Evolutionary conservation across 2,797 vertebrate species (phyloP), one percentile per base, ranked within the genome.

Genomic region (Borostomias antarcticus): DNA sequence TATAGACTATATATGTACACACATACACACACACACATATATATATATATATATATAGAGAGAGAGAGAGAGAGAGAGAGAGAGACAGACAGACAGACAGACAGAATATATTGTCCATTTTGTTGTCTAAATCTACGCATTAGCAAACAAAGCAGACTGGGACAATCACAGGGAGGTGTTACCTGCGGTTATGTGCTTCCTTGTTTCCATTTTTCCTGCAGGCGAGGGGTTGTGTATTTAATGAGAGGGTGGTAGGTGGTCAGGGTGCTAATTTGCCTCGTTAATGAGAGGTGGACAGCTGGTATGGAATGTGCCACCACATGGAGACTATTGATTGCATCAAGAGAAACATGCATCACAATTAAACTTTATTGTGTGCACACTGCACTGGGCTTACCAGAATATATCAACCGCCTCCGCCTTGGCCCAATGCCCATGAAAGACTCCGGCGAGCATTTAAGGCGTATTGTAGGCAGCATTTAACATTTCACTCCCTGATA

Each of bases 211-310:
- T 70, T 74, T 58, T 54, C 70, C 29, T 65, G 66, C 52, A 68
- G 80, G 79, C 65, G 58, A 50, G 58, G 56, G 53, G 56, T 13
- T n/a, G 62, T 52, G 59, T 56, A 76, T 77, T 64, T 82, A 82
- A 82, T 68, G 69, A 78, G 59, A 66, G 62, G 19, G n/a, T 59
- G 21, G 45, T 64, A 60, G 72, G 51, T 47, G 43, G 71, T 72
- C 58, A 63, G 51, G 23, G 35, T 35, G 51, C 62, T 81, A 78
- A 84, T 83, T 76, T 70, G 64, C 37, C 50, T 80, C 63, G 68
- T 81, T 86, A 86, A 85, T 81, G 77, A 84, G 79, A 62, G 68
- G 54, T 72, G 77, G 76, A 70, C 80, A 85, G 86, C 70, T 78
- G 77, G 47, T 74, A 74, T 43, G 47, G 71, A 81, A 69, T 70